A percentile compares a stretch with the other conserved stretches of the same genome.
Conservation (phyloP, 2,888 invertebrate genomes). For the Dichetophora obliterata region DNA sequence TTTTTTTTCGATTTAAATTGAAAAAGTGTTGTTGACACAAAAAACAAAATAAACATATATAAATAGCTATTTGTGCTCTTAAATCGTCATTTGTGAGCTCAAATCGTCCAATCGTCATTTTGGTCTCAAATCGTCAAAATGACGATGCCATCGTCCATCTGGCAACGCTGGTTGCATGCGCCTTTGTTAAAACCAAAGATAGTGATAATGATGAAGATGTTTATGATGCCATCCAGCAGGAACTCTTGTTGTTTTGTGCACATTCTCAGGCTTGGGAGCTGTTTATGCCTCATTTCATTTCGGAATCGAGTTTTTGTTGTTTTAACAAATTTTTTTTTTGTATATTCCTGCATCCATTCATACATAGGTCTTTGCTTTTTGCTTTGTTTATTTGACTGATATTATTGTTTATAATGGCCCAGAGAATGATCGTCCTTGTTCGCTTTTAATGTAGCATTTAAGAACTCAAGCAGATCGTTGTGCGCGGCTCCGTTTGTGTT, state of each 20-base stretch:
- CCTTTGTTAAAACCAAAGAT: not conserved
- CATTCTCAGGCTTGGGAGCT: not conserved
- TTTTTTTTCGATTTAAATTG: too few relatives aligned
- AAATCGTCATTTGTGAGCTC: too few relatives aligned
- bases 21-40: too few relatives aligned
- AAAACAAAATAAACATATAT: too few relatives aligned
- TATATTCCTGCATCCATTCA: not conserved
- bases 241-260: not conserved
- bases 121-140: too few relatives aligned
- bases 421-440: slow-evolving; percentile 27
- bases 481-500: not conserved
- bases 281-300: slow-evolving; percentile 20
- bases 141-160: too few relatives aligned
- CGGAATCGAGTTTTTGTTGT: slow-evolving; percentile 9
- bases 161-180: too few relatives aligned
- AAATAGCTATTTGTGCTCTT: too few relatives aligned
- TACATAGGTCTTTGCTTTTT: not conserved
- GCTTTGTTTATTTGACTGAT: not conserved
- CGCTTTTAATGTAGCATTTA: slow-evolving; percentile 1
- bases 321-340: not conserved
- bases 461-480: not conserved
- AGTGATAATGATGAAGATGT: not conserved
- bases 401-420: not conserved
- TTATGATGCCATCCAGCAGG: slow-evolving; percentile 22
- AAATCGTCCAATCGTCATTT: too few relatives aligned